These are phyloP conservation scores for Neodontobutis hainanensis DNA, from an alignment of 2,113 vertebrate species.

Conservation along the genomic window DNA sequence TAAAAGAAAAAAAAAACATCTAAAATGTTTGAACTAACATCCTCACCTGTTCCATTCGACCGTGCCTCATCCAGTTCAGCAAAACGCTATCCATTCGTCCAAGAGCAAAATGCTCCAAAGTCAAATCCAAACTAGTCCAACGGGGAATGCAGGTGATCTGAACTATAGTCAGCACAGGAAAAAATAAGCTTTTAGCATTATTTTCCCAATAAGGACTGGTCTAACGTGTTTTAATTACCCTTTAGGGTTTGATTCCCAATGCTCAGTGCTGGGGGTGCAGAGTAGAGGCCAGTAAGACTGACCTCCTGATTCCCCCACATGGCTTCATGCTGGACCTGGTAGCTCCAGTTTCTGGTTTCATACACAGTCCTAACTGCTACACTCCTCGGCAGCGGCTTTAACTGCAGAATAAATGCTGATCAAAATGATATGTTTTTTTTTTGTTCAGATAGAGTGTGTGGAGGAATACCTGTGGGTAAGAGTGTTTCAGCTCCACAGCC, in stretches of 20 bases:
- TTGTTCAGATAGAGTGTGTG: not conserved
- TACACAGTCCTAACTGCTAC: conserved; percentile 66
- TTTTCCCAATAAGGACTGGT: not conserved
- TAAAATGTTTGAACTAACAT: too few species aligned
- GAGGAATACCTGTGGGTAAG: conserved; percentile 77
- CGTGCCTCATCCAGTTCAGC: conserved; percentile 77
- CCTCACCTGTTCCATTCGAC: conserved; percentile 70
- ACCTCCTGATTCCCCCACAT: conserved; percentile 78
- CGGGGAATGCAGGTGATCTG: conserved; percentile 71
- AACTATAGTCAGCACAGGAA: conserved; percentile 61
- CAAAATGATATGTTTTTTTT: not conserved
- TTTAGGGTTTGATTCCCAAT: conserved; percentile 70
- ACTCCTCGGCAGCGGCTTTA: conserved; percentile 73
- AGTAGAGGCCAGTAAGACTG: conserved; percentile 68
- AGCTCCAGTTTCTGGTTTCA: conserved; percentile 64
- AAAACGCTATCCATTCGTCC: conserved; percentile 65
- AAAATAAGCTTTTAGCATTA: not conserved
- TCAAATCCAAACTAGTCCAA: conserved; percentile 65
- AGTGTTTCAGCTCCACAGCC: conserved; percentile 77
- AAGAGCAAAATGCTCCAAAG: conserved; percentile 58
- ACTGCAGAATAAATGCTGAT: conserved; percentile 53
- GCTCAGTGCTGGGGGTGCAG: conserved; percentile 67
- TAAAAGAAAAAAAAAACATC: not conserved
- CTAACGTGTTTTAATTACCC: conserved; percentile 57
- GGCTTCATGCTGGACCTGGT: conserved; percentile 66